Conservation (phyloP, 2,113 vertebrate genomes). For the Petroica traversi region DNA sequence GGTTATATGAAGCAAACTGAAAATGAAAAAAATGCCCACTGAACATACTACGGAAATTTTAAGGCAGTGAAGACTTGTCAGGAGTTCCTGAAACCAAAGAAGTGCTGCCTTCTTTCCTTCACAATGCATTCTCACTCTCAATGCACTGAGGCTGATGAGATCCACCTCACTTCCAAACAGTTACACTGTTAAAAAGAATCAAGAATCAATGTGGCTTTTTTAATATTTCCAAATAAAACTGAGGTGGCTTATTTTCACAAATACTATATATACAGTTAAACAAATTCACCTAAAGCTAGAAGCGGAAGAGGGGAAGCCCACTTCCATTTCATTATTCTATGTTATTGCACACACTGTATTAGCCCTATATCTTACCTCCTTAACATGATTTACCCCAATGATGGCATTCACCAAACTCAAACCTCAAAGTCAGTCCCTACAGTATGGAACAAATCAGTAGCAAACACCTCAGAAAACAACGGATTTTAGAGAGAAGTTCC, state of each 20-base stretch:
- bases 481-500: not conserved
- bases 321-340: not conserved
- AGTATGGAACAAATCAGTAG: not conserved
- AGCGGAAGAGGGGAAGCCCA: not conserved
- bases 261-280: not conserved
- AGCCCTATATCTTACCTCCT: not conserved
- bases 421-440: not conserved
- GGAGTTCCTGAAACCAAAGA: not conserved
- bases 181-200: not conserved
- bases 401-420: not conserved
- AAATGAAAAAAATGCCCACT: not conserved
- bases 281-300: not conserved
- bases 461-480: not conserved
- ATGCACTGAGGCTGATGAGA: not conserved
- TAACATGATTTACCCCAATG: not conserved
- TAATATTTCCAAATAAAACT: not conserved
- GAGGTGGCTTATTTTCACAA: not conserved
- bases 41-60: not conserved
- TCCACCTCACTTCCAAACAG: rapidly evolving
- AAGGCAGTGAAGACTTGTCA: not conserved
- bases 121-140: not conserved
- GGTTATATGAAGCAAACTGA: not conserved
- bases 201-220: not conserved
- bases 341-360: not conserved
- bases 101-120: not conserved